Evolutionary conservation across 2,888 invertebrate species (phyloP), one percentile per base, ranked within the genome.

Genomic region (Priapulus caudatus): DNA sequence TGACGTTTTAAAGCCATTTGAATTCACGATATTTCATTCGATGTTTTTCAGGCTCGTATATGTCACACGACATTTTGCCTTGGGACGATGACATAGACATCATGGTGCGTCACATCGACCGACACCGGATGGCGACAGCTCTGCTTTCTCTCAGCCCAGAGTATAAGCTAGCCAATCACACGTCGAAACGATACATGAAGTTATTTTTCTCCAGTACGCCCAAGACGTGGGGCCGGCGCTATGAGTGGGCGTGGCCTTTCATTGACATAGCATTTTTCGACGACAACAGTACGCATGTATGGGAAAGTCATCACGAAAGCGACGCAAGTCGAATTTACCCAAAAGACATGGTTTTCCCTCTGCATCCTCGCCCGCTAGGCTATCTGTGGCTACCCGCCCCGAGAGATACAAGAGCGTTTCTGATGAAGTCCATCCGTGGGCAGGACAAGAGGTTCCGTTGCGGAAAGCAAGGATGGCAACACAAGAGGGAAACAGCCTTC

Each of bases 11-110:
- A n/a, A n/a, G n/a, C n/a, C n/a, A n/a, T n/a, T n/a, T n/a, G n/a
- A n/a, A n/a, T n/a, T n/a, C n/a, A n/a, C n/a, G n/a, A n/a, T n/a
- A n/a, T n/a, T n/a, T n/a, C n/a, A n/a, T n/a, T n/a, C n/a, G n/a
- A n/a, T 33, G 10, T 33, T 33, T 33, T 33, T 10, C 33, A 33
- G 33, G 33, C n/a, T 33, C 33, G 10, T 33, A 33, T 33, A 33
- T 33, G 33, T 10, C n/a, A n/a, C 33, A 33, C 33, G 33, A 33
- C 33, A 10, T 33, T 10, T n/a, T 33, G 33, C 33, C 33, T 33
- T 33, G 33, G 33, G 33, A 33, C 33, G 33, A 33, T n/a, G 33
- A 33, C n/a, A 33, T 33, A 33, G 33, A 33, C 33, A 33, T 33
- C n/a, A 10, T 33, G 33, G 33, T 33, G 10, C 10, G 33, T 10